A percentile compares a stretch with the other conserved stretches of the same genome.
Evolutionary conservation across 2,797 vertebrate species (phyloP).

Genomic region (Spinus pinus): DNA sequence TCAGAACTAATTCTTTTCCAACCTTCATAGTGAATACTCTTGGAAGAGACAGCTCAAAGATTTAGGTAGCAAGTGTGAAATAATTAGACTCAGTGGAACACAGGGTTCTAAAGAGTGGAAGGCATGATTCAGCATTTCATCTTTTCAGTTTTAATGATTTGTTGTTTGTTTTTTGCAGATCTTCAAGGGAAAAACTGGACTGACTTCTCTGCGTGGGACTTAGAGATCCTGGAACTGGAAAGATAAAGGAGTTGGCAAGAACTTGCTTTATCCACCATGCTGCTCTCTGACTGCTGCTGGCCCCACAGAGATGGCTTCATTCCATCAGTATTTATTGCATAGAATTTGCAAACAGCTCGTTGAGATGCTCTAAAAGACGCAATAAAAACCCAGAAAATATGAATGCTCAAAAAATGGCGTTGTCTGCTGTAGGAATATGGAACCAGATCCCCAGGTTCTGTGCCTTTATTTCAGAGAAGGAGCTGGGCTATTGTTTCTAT

Average conservation of each 20-base stretch:
- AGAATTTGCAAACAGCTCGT: neutral
- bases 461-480: constrained; percentile 7
- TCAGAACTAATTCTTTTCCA: neutral
- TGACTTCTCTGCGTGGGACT: neutral
- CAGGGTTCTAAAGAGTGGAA: constrained; percentile 7
- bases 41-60: neutral
- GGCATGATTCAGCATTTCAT: constrained; percentile 42
- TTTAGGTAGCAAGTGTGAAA: constrained; percentile 11
- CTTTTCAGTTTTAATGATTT: neutral
- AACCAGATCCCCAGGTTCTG: neutral
- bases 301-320: neutral
- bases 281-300: constrained; percentile 18
- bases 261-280: neutral
- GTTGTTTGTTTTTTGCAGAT: neutral
- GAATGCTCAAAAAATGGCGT: neutral
- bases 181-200: constrained; percentile 15
- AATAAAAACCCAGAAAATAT: neutral
- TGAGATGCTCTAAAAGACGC: neutral
- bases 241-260: constrained; percentile 31
- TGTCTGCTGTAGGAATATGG: neutral
- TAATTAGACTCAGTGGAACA: constrained; percentile 17
- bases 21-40: neutral
- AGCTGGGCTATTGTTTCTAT: constrained; percentile 51
- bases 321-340: neutral
- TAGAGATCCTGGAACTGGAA: neutral